These are phyloP conservation scores for Ennomos fuscantarius DNA, from an alignment of 2,888 invertebrate genomes.

Conservation along the genomic window DNA sequence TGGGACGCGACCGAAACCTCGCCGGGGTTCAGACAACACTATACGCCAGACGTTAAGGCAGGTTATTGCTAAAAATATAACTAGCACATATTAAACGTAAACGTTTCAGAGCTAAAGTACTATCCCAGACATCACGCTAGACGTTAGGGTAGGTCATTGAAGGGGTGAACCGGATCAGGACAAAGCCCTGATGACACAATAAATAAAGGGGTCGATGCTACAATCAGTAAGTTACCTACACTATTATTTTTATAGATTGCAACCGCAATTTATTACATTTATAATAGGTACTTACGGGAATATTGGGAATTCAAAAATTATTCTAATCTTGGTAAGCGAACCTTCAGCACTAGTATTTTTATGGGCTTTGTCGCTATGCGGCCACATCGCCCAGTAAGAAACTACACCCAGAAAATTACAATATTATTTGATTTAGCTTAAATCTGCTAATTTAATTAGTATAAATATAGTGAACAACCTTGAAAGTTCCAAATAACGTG, in stretches of 20 bases:
- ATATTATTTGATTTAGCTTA: no score
- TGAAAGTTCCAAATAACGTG: no score
- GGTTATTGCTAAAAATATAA: conserved; percentile 31
- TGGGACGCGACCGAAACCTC: conserved; percentile 9
- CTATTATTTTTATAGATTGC: neutral
- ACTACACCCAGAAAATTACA: no score
- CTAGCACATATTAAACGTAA: conserved; percentile 1
- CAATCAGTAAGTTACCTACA: conserved; percentile 3
- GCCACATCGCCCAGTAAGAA: no score
- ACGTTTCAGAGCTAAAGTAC: conserved; percentile 21
- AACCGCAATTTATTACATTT: no score
- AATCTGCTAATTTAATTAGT: no score
- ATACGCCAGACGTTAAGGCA: conserved; percentile 31
- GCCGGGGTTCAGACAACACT: conserved; percentile 7
- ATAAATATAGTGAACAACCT: no score
- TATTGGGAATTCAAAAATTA: no score
- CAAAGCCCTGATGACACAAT: conserved; percentile 33
- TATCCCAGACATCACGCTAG: conserved; percentile 51
- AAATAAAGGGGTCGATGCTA: conserved; percentile 25
- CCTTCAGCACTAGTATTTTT: no score
- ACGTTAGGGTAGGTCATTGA: conserved; percentile 69
- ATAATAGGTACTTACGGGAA: no score
- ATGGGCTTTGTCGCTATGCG: no score
- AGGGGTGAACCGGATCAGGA: conserved; percentile 43
- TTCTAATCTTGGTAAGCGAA: no score